Percentiles rank a stretch among this genome's conserved stretches.
phyloP scores from a whole-genome alignment of 2,888 invertebrate species.

The Tetanocera ferruginea region DNA sequence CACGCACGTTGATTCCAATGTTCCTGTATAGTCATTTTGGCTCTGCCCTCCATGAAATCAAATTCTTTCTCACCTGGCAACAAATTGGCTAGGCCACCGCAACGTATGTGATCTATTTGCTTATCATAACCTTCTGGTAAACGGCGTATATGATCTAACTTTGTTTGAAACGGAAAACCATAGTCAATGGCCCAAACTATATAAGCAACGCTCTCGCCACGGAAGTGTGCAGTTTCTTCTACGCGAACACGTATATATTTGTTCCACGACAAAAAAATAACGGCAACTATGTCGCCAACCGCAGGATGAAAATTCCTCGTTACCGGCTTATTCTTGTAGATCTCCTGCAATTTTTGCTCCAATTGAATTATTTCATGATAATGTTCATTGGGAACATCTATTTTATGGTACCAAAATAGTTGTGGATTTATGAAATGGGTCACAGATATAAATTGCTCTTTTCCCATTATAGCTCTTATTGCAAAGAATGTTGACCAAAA shows the following conservation, averaged over 20 bases:
- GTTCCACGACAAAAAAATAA: constrained; percentile 54
- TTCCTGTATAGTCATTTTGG: constrained; percentile 46
- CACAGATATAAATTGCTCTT: constrained; percentile 49
- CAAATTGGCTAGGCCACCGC: constrained; percentile 50
- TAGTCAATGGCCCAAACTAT: constrained; percentile 57
- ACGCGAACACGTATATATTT: constrained; percentile 54
- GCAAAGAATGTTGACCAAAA: no score
- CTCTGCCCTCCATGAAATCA: constrained; percentile 51
- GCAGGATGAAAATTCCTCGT: constrained; percentile 44
- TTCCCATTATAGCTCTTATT: constrained; percentile 39
- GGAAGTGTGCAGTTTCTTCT: constrained; percentile 46
- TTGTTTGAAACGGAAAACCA: constrained; percentile 56
- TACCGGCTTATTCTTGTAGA: constrained; percentile 48
- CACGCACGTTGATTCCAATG: constrained; percentile 53
- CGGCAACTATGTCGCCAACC: constrained; percentile 50
- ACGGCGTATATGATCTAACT: constrained; percentile 47
- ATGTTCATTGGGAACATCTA: constrained; percentile 48
- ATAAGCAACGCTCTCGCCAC: constrained; percentile 45
- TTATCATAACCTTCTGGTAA: constrained; percentile 44
- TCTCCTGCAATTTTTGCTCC: constrained; percentile 47
- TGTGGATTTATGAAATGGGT: constrained; percentile 58
- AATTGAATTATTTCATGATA: constrained; percentile 45
- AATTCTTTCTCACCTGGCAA: constrained; percentile 55
- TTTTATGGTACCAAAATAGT: constrained; percentile 56
- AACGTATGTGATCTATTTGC: constrained; percentile 45